phyloP scores from a whole-genome alignment of 2,888 invertebrate genomes.

The Lasioglossum calceatum region DNA sequence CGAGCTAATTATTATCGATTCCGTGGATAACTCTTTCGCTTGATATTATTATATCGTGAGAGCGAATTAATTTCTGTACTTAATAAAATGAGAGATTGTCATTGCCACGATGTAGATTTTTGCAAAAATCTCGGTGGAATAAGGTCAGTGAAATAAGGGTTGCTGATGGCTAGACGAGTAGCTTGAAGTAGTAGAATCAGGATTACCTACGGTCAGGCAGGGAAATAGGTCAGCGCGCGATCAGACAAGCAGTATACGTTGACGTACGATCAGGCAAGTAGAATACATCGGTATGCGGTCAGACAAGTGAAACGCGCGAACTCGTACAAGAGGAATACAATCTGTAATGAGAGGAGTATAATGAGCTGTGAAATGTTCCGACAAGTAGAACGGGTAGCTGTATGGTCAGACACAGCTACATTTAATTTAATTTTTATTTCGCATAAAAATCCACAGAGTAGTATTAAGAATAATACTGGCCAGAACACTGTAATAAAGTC shows the following conservation, averaged over 20 bases:
- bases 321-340: not conserved
- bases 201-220: not conserved
- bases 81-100: not conserved
- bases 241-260: not conserved
- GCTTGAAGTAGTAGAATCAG: not conserved
- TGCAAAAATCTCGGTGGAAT: not conserved
- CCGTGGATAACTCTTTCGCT: not conserved
- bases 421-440: too few species aligned
- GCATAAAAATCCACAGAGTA: too few species aligned
- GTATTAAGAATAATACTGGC: too few species aligned
- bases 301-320: not conserved
- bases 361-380: not conserved
- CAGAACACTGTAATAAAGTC: too few species aligned
- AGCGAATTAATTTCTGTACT: not conserved
- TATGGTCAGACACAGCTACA: too few species aligned
- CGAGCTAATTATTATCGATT: not conserved
- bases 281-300: not conserved
- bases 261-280: not conserved
- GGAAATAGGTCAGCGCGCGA: not conserved
- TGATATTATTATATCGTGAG: not conserved
- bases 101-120: not conserved
- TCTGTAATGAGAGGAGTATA: not conserved
- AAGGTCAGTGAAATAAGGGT: not conserved
- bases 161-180: not conserved
- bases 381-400: not conserved